phyloP scores from a whole-genome alignment of 2,797 vertebrate species.

The Esox masquinongy region DNA sequence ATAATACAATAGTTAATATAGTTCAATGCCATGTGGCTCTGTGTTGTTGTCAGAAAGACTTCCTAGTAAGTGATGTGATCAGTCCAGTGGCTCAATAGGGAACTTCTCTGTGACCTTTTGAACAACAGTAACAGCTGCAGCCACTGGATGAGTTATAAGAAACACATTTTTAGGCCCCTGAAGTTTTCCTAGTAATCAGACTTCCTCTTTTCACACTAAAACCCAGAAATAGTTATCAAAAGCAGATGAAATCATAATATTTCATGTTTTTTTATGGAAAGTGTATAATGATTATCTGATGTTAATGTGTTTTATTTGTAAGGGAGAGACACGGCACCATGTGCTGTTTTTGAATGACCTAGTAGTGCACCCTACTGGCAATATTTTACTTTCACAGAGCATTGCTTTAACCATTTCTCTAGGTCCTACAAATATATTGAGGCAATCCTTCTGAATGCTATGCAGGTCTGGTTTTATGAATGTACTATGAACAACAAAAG shows the following conservation, averaged over 20 bases:
- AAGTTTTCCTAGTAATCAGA: neutral
- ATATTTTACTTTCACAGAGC: neutral
- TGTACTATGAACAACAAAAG: conserved; percentile 9
- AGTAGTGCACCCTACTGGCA: conserved; percentile 50
- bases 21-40: neutral
- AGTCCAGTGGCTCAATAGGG: conserved; percentile 28
- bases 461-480: neutral
- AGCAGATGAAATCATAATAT: no score
- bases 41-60: conserved; percentile 6
- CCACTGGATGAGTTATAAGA: neutral
- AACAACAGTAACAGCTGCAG: conserved; percentile 10
- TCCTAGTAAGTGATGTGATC: conserved; percentile 34
- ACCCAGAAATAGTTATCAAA: neutral
- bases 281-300: neutral
- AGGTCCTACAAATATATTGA: conserved; percentile 20
- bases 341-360: conserved; percentile 4
- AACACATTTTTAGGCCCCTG: neutral
- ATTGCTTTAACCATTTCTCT: neutral
- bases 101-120: conserved; percentile 23
- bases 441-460: conserved; percentile 22
- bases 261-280: neutral
- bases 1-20: neutral
- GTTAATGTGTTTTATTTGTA: neutral
- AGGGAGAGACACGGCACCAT: neutral
- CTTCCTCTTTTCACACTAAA: neutral